Evolutionary conservation across 2,888 invertebrate species (phyloP).

Genomic region (Agelastica alni): DNA sequence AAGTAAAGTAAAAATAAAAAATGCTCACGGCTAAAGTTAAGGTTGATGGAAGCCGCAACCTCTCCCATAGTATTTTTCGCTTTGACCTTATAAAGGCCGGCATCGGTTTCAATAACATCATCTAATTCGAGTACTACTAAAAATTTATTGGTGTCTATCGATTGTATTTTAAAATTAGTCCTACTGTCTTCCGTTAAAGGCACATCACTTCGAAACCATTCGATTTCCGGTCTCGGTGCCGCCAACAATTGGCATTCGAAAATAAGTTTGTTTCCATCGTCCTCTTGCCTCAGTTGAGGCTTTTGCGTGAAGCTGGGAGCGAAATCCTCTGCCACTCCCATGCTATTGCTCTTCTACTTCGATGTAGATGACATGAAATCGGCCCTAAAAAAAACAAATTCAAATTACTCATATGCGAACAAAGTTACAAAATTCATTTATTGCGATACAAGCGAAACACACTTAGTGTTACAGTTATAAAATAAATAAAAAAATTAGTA

Average conservation of each 20-base stretch:
- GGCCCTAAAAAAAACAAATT: conserved; percentile 49
- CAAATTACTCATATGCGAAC: background rate
- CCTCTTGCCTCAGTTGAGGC: conserved; percentile 95
- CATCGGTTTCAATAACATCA: conserved; percentile 94
- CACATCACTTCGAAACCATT: conserved; percentile 89
- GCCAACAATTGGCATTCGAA: conserved; percentile 92
- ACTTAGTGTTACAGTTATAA: no score
- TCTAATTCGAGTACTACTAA: conserved; percentile 91
- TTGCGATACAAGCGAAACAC: no score
- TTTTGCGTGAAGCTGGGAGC: conserved; percentile 99
- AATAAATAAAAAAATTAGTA: no score
- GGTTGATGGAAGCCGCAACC: conserved; percentile 94
- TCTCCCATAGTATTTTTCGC: conserved; percentile 97
- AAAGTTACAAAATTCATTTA: no score
- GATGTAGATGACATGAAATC: conserved; percentile 55
- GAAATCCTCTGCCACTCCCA: conserved; percentile 91
- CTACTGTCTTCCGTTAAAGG: conserved; percentile 81
- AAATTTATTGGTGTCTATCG: conserved; percentile 83
- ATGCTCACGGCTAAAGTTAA: conserved; percentile 96
- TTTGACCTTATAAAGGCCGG: conserved; percentile 95
- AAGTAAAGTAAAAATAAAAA: background rate
- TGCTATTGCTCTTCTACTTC: conserved; percentile 55
- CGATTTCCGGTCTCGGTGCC: conserved; percentile 86
- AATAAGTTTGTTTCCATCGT: conserved; percentile 91
- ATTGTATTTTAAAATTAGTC: conserved; percentile 87